Percentiles rank a stretch among this genome's conserved stretches.
Evolutionary conservation across 2,113 vertebrate species (phyloP).

Genomic region (Neotoma lepida): DNA sequence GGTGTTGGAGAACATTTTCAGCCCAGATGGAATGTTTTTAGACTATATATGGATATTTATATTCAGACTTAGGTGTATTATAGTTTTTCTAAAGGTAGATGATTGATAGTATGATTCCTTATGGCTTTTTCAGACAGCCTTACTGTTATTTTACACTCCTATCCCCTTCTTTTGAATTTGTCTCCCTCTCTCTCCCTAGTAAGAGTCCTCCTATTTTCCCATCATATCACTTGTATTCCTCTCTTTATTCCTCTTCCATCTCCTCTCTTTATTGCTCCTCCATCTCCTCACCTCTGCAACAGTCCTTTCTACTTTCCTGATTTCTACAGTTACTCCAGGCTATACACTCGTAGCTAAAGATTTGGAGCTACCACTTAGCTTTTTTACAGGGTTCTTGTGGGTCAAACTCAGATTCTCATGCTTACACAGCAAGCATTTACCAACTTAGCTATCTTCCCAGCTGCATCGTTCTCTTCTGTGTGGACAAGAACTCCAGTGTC

Average conservation of each 20-base stretch:
- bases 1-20: not conserved
- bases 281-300: not conserved
- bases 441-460: not conserved
- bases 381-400: too few species aligned
- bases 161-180: not conserved
- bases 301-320: not conserved
- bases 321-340: not conserved
- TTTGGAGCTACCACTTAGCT: not conserved
- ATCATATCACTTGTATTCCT: not conserved
- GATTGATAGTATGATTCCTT: not conserved
- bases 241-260: not conserved
- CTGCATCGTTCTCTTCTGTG: not conserved
- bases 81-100: not conserved
- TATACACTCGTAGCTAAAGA: not conserved
- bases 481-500: not conserved
- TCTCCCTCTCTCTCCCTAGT: too few species aligned
- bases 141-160: not conserved
- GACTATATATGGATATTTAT: not conserved
- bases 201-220: not conserved
- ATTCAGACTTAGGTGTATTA: not conserved
- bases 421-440: not conserved
- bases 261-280: not conserved
- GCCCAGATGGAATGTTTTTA: not conserved
- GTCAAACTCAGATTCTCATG: not conserved
- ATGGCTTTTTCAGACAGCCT: not conserved